A percentile compares a stretch with the other conserved stretches of the same genome.
phyloP scores from a whole-genome alignment of 2,888 invertebrate species.

The Acrobasis suavella region DNA sequence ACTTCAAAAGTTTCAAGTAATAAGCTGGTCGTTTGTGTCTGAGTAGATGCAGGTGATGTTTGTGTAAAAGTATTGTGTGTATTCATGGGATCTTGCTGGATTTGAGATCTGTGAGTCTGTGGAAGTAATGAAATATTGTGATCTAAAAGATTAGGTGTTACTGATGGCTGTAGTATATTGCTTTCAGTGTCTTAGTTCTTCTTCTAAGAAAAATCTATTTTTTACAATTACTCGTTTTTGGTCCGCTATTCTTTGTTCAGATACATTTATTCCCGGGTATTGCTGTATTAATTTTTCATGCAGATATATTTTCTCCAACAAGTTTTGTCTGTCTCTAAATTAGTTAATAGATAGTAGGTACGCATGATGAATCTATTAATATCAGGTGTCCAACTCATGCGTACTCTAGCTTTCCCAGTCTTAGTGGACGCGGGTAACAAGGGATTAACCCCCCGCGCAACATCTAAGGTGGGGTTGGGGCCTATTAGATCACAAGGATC shows the following conservation, averaged over 20 bases:
- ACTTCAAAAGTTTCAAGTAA: too few species aligned
- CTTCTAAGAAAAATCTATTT: conserved; percentile 29
- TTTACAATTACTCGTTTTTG: conserved; percentile 32
- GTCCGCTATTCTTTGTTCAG: conserved; percentile 32
- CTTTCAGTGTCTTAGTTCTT: too few species aligned
- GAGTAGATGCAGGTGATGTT: too few species aligned
- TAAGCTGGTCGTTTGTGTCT: too few species aligned
- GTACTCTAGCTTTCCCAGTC: conserved; percentile 29
- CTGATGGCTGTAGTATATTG: too few species aligned
- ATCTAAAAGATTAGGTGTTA: too few species aligned
- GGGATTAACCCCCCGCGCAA: conserved; percentile 29
- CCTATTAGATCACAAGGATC: background rate
- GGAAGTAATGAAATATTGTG: too few species aligned
- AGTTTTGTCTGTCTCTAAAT: conserved; percentile 27
- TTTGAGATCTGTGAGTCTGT: too few species aligned
- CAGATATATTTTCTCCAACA: conserved; percentile 25
- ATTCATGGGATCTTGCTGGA: too few species aligned
- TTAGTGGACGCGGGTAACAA: conserved; percentile 32
- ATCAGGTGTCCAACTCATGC: conserved; percentile 22
- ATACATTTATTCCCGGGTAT: conserved; percentile 30
- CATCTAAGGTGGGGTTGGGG: background rate
- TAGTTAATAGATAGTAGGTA: conserved; percentile 25
- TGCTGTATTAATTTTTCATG: conserved; percentile 27
- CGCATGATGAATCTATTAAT: conserved; percentile 28
- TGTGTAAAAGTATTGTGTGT: too few species aligned